Conservation (phyloP, 2,888 invertebrate species). For the Nephrotoma flavescens region DNA sequence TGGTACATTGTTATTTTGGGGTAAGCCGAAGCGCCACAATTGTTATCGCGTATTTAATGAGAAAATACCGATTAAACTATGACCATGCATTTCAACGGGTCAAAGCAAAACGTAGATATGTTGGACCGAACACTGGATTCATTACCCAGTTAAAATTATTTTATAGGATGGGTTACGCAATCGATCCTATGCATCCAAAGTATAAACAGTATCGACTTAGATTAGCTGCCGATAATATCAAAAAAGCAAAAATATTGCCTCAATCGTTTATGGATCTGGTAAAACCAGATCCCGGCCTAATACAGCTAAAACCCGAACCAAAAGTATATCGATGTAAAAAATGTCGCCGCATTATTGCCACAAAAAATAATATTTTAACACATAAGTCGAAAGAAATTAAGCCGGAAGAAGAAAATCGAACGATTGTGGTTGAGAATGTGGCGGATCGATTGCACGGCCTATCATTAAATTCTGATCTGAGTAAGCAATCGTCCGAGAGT, state of each 20-base stretch:
- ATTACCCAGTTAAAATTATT: conserved; percentile 63
- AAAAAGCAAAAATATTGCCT: conserved; percentile 71
- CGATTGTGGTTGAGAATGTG: conserved; percentile 9
- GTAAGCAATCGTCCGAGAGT: conserved; percentile 6
- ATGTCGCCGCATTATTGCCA: conserved; percentile 70
- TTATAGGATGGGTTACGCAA: conserved; percentile 56
- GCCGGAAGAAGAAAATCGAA: conserved; percentile 6
- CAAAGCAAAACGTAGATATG: conserved; percentile 52
- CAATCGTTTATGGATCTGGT: conserved; percentile 61
- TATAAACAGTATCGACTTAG: conserved; percentile 62
- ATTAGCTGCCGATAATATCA: conserved; percentile 65
- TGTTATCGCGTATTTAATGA: conserved; percentile 79
- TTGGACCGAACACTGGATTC: conserved; percentile 71
- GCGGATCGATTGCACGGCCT: conserved; percentile 6
- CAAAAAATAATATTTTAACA: conserved; percentile 60
- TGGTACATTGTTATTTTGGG: conserved; percentile 87
- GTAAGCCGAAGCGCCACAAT: conserved; percentile 81
- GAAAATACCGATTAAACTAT: conserved; percentile 58
- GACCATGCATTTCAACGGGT: conserved; percentile 55
- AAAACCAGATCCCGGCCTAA: conserved; percentile 63
- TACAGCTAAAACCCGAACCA: conserved; percentile 62
- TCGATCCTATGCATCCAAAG: conserved; percentile 52
- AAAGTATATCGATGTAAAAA: conserved; percentile 71
- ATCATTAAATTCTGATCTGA: conserved; percentile 4
- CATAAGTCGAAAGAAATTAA: conserved; percentile 34